Conservation (phyloP, 1,140 invertebrate genomes). For the Nasonia vitripennis region DNA sequence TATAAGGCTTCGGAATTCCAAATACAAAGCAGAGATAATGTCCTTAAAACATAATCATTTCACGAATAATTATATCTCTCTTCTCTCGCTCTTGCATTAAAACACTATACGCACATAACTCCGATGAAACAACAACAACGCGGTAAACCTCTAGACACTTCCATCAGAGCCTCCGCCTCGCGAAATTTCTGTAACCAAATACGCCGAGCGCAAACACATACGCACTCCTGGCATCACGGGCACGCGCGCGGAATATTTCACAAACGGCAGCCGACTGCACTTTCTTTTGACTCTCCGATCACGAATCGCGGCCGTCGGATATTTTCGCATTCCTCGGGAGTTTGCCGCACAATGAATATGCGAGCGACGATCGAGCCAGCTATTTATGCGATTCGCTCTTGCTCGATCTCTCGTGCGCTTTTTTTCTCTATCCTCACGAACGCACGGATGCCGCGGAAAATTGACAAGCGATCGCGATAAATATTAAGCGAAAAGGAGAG, state of each 20-base stretch:
- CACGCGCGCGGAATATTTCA: slow-evolving; percentile 2
- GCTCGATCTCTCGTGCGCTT: not conserved
- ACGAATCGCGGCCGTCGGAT: slow-evolving; percentile 2
- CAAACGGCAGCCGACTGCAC: not conserved
- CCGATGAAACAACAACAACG: too few relatives aligned
- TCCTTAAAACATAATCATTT: too few relatives aligned
- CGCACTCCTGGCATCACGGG: not conserved
- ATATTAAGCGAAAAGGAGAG: not conserved
- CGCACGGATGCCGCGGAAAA: not conserved
- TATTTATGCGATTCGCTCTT: slow-evolving; percentile 3
- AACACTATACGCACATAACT: too few relatives aligned
- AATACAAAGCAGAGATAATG: too few relatives aligned
- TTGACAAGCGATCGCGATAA: slow-evolving; percentile 9
- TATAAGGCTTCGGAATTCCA: too few relatives aligned
- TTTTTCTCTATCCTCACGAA: not conserved
- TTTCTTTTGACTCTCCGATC: slow-evolving; percentile 21
- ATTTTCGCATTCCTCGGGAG: slow-evolving; percentile 22
- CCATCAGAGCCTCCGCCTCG: not conserved
- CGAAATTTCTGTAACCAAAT: not conserved
- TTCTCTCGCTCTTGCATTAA: too few relatives aligned
- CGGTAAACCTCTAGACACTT: not conserved
- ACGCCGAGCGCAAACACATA: not conserved
- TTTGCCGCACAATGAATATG: slow-evolving; percentile 6
- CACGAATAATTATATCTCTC: too few relatives aligned
- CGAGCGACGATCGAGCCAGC: not conserved